Percentiles rank a stretch among this genome's conserved stretches.
phyloP scores from a whole-genome alignment of 2,797 vertebrate species.

The Gymnopithys bicolor region DNA sequence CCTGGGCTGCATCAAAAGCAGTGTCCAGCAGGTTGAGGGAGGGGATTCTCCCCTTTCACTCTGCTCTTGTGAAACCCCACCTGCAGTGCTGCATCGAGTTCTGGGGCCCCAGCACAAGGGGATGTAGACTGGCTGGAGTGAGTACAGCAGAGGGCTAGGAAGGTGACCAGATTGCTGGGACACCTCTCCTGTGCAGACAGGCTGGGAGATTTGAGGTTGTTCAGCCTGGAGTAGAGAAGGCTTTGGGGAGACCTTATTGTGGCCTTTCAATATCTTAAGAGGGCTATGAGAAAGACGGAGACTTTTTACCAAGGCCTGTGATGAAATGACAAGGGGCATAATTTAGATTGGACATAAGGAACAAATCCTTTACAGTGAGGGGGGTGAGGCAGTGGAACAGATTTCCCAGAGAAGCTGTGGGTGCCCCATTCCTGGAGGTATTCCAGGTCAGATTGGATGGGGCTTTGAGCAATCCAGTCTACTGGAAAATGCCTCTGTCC shows the following conservation, averaged over 20 bases:
- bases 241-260: fast-evolving
- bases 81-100: fast-evolving
- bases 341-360: background rate
- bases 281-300: background rate
- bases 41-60: background rate
- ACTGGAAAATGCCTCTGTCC: background rate
- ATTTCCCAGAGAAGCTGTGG: background rate
- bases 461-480: background rate
- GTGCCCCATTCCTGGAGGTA: background rate
- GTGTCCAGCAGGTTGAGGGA: background rate
- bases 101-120: background rate
- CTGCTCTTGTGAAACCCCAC: background rate
- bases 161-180: background rate
- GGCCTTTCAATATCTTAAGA: background rate
- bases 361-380: background rate
- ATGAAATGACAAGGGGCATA: background rate
- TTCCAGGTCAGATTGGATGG: background rate
- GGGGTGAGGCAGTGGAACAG: background rate
- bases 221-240: background rate
- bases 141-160: background rate
- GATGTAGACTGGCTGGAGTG: fast-evolving
- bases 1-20: background rate
- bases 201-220: background rate
- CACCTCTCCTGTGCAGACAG: background rate
- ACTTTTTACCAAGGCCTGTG: background rate